These are phyloP conservation scores for Chaetogeoica ovagalla DNA, from an alignment of 2,888 invertebrate genomes.

Conservation along the genomic window DNA sequence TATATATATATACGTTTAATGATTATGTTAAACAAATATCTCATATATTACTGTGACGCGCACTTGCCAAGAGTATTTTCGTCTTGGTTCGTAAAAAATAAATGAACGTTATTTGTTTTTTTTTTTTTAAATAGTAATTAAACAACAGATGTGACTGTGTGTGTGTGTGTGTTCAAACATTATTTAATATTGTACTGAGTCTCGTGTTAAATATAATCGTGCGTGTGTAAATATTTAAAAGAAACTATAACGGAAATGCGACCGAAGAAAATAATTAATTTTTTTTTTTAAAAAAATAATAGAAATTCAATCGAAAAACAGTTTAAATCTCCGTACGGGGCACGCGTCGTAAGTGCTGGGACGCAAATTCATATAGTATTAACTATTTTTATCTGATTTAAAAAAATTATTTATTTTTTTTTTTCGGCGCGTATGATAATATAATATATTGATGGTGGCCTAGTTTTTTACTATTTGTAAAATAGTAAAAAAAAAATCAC, in stretches of 20 bases:
- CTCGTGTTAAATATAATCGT: constrained; percentile 1
- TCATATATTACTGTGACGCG: background rate
- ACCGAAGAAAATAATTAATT: background rate
- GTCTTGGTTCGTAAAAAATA: constrained; percentile 40
- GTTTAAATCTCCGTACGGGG: background rate
- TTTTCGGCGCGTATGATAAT: too few species aligned
- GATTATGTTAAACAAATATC: constrained; percentile 28
- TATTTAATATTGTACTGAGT: background rate
- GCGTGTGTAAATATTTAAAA: background rate
- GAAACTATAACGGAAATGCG: constrained; percentile 14
- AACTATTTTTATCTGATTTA: too few species aligned
- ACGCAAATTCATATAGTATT: too few species aligned
- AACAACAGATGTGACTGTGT: constrained; percentile 35
- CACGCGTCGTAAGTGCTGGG: too few species aligned
- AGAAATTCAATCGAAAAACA: background rate
- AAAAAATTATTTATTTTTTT: too few species aligned
- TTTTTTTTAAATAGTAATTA: constrained; percentile 33
- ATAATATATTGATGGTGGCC: too few species aligned
- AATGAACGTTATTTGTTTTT: constrained; percentile 35
- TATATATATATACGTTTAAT: background rate
- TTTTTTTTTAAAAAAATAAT: background rate
- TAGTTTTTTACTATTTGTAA: too few species aligned
- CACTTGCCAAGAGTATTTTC: constrained; percentile 42
- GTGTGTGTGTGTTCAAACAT: constrained; percentile 2
- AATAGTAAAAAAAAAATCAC: too few species aligned